Base-by-base conservation (phyloP, 2,113 vertebrate species). In the Penelope pileata region DNA sequence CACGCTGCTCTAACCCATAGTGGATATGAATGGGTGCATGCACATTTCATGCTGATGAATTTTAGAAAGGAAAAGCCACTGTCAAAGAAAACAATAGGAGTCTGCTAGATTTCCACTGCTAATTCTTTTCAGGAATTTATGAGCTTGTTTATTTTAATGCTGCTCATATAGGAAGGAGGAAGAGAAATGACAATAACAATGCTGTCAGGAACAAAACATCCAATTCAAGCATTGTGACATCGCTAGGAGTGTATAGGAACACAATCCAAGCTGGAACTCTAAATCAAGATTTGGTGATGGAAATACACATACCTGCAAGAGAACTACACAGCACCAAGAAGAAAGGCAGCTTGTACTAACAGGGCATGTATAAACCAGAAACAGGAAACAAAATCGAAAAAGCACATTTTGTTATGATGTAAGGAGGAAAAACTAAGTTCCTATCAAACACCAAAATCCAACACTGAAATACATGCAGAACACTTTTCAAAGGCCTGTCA, bases 41-140 rank as follows among this genome's bases (percentile, higher is more conserved):
- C 24, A 66, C 5, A 5, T 76, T 90, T 79, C 4, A 21, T 59
- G n/a, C 30, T 0, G 43, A 76, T 34, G 36, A n/a, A 79, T 53
- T 91, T 66, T 14, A 66, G 76, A 91, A 91, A 90, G 85, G 83
- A 88, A 91, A 91, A 88, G 72, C 8, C 36, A 45, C 70, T 91
- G 63, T 95, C 53, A 79, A 76, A 64, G 75, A 86, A 94, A 94
- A 91, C 79, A 95, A 83, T 66, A 26, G 3, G 82, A 69, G 29
- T 50, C 58, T 83, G 15, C 27, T 42, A 29, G 10, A n/a, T 56
- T 92, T 91, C 54, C 82, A 92, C 1, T 34, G 36, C 26, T 87
- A 76, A 92, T 68, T 92, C 59, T 42, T 76, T 92, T 90, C 51
- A 90, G 82, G 63, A 95, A 85, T 95, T 88, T 74, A 83, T 54